These are phyloP conservation scores for Gallinago solitaria DNA, from an alignment of 2,797 vertebrate species.

Conservation along the genomic window DNA sequence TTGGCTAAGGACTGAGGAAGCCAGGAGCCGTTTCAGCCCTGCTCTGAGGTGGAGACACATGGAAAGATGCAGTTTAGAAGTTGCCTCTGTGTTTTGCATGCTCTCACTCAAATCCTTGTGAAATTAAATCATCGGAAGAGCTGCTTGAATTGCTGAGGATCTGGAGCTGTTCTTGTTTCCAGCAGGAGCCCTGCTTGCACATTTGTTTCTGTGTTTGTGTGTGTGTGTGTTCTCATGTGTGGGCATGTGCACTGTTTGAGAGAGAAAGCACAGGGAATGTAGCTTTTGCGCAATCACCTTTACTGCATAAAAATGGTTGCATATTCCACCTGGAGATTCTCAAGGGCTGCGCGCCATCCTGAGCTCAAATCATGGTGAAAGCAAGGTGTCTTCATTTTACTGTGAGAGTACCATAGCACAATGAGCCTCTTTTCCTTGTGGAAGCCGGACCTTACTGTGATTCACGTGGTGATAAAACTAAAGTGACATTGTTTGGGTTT, in stretches of 20 bases:
- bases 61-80: background rate
- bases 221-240: background rate
- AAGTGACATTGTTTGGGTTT: background rate
- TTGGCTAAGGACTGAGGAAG: background rate
- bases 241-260: background rate
- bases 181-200: background rate
- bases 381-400: background rate
- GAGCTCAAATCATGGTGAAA: background rate
- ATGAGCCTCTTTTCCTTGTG: background rate
- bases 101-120: background rate
- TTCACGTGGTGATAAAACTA: background rate
- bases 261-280: background rate
- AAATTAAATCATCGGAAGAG: background rate
- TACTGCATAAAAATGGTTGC: background rate
- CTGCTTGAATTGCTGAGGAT: background rate
- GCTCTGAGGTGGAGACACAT: background rate
- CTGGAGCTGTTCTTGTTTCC: background rate
- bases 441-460: background rate
- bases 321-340: background rate
- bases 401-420: rapidly evolving
- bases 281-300: background rate
- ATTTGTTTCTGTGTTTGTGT: background rate
- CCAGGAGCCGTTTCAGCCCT: background rate
- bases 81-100: background rate
- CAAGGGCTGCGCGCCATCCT: background rate